phyloP scores from a whole-genome alignment of 2,888 invertebrate genomes.

The Drosophila mayaguana region DNA sequence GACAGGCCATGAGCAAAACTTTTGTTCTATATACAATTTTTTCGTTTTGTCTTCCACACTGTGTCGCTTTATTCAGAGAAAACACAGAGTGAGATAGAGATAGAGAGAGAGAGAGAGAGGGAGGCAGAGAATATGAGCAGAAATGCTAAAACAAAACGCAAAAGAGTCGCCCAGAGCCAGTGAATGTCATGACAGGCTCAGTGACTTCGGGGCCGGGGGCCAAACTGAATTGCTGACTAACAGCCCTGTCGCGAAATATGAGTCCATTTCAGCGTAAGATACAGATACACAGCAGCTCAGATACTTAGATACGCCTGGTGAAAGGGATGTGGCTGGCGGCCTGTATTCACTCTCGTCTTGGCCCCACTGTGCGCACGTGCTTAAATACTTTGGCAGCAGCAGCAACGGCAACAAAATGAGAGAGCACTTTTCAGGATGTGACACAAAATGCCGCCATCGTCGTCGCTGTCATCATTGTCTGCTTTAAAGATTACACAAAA shows the following conservation, averaged over 20 bases:
- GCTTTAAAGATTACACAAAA: constrained; percentile 82
- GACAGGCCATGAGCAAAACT: constrained; percentile 80
- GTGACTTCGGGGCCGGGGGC: constrained; percentile 67
- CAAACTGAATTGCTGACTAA: constrained; percentile 79
- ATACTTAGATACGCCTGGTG: constrained; percentile 23
- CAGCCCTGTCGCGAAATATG: constrained; percentile 81
- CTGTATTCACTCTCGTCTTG: constrained; percentile 13
- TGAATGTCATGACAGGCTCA: constrained; percentile 77
- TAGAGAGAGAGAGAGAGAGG: constrained; percentile 6
- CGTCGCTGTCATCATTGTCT: constrained; percentile 81
- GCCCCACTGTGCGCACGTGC: constrained; percentile 76
- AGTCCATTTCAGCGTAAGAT: constrained; percentile 77
- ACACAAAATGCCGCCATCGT: constrained; percentile 82
- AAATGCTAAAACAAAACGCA: constrained; percentile 66
- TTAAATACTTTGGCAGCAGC: constrained; percentile 71
- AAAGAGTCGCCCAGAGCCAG: constrained; percentile 57
- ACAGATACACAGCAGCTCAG: constrained; percentile 38
- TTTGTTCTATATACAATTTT: constrained; percentile 72
- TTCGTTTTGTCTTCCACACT: constrained; percentile 17
- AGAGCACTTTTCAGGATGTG: constrained; percentile 75
- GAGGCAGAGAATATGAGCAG: constrained; percentile 50
- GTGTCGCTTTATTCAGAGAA: constrained; percentile 49
- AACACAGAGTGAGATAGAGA: background rate
- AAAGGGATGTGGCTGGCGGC: constrained; percentile 50
- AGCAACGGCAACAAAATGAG: constrained; percentile 36